These are phyloP conservation scores for Pangasius macronema DNA, from an alignment of 2,797 vertebrate genomes.

Conservation along the genomic window DNA sequence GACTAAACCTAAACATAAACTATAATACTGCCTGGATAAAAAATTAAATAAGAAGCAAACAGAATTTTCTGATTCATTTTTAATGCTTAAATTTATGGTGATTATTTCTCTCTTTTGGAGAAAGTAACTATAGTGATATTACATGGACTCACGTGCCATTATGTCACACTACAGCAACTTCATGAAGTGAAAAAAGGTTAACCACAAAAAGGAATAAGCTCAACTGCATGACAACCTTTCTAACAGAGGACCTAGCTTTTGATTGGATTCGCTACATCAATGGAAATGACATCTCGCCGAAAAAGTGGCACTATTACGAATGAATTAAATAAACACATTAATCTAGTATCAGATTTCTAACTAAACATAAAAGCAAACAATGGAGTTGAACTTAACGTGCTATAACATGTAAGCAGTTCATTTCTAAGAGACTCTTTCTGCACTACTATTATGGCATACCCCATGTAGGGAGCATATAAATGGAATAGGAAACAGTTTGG, in stretches of 20 bases:
- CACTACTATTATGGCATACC: not conserved
- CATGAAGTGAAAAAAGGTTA: not conserved
- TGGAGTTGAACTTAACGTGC: not conserved
- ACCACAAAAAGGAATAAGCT: not conserved
- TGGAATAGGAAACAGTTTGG: not conserved
- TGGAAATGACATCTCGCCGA: not conserved
- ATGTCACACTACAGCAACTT: not conserved
- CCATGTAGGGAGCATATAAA: not conserved
- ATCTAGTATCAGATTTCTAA: not conserved
- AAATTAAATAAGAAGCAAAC: not conserved
- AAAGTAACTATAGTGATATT: not conserved
- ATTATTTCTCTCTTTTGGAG: not conserved
- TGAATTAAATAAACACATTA: not conserved
- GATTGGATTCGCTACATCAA: not conserved
- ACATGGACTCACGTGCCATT: not conserved
- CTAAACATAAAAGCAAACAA: not conserved
- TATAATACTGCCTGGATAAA: not conserved
- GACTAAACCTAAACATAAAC: not conserved
- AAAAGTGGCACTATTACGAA: not conserved
- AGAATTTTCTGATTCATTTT: not conserved
- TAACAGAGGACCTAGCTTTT: not conserved
- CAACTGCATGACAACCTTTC: not conserved
- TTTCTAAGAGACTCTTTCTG: not conserved
- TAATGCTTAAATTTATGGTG: no score
- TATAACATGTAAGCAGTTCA: not conserved